Base-by-base conservation (phyloP, 2,113 vertebrate species). In the Nerophis lumbriciformis region DNA sequence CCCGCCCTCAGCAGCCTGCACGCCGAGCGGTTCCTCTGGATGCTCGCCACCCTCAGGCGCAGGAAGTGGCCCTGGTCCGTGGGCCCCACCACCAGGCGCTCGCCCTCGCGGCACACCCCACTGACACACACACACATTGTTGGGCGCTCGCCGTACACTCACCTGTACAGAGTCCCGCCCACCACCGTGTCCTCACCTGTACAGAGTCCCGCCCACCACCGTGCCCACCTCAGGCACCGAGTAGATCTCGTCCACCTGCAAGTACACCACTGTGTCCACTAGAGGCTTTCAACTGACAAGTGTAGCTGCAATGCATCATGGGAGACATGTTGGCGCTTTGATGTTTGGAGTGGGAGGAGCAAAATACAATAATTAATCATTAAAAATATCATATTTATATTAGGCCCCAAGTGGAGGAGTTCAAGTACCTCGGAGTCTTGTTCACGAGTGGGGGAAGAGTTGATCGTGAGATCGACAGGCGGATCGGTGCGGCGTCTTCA, bases 181-280 rank as follows among this genome's bases (percentile, higher is more conserved):
- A 1, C n/a, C 16, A 19, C 1, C 28, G 28, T 2, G 6, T 2
- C 68, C 89, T 90, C 66, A 99, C 97, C 97, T 99, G 47, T 94
- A 98, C 28, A 99, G 88, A 59, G 96, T 99, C 69, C 97, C 97
- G 83, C 97, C 97, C 47, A 99, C 97, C 71, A 99, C 97, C 16
- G 96, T 98, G 49, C 97, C 97, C 75, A 99, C 97, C 54, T 98
- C 97, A 63, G 97, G 97, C 56, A 99, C 97, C 0, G 95, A 95
- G 76, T 98, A 99, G 86, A 99, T 99, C 90, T 98, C 97, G 91
- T 99, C 97, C 19, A 99, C 94, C 97, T 99, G 84, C 36, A 81
- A 61, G 42, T 45, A 45, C 42, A 45, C 10, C 10, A 45, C 3
- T 12, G 42, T 45, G 42, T 45, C 42, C 42, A 12, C 10, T 45